Evolutionary conservation across 2,113 vertebrate species (phyloP).

Genomic region (Manacus vitellinus): DNA sequence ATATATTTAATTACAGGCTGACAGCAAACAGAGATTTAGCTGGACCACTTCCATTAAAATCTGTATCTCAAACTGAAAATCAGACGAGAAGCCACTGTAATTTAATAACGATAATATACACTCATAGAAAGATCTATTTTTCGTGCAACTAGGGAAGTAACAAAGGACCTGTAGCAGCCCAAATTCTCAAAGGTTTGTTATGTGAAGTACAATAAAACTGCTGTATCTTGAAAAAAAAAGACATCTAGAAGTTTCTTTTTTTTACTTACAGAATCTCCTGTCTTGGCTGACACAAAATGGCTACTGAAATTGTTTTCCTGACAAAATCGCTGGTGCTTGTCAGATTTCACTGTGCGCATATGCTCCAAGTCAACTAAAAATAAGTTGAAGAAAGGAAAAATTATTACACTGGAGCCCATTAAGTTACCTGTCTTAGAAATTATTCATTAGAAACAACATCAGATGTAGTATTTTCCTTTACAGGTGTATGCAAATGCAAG

Average conservation of each 20-base stretch:
- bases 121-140: background rate
- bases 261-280: constrained; percentile 92
- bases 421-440: background rate
- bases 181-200: background rate
- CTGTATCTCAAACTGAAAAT: background rate
- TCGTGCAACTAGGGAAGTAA: background rate
- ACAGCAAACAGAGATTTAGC: background rate
- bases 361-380: constrained; percentile 96
- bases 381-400: constrained; percentile 51
- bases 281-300: constrained; percentile 97
- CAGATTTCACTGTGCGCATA: constrained; percentile 93
- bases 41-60: background rate
- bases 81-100: background rate
- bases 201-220: background rate
- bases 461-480: background rate
- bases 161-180: background rate
- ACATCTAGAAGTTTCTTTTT: background rate
- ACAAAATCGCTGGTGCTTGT: constrained; percentile 95
- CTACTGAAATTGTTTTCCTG: constrained; percentile 93
- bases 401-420: constrained; percentile 29
- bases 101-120: background rate
- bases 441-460: background rate
- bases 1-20: background rate
- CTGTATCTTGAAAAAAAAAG: background rate
- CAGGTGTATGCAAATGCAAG: background rate